phyloP scores from a whole-genome alignment of 2,113 vertebrate genomes.

The Nycticebus coucang region DNA sequence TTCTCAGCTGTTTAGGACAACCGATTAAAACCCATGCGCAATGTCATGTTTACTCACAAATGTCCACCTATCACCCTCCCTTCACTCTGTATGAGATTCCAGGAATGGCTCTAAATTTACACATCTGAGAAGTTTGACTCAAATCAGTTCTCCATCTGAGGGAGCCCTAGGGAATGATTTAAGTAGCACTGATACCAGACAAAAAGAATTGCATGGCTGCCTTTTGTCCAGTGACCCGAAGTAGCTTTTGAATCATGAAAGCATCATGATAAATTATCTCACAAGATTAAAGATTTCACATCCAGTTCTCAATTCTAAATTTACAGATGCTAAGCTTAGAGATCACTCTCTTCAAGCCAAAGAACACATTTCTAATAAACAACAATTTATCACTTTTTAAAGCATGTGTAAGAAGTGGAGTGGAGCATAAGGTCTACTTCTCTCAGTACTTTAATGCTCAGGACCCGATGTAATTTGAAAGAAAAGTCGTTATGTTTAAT shows the following conservation, averaged over 20 bases:
- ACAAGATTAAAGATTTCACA: constrained; percentile 48
- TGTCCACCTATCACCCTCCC: neutral
- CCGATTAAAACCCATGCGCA: neutral
- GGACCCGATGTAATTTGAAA: neutral
- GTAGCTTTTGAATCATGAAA: constrained; percentile 60
- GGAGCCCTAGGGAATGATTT: neutral
- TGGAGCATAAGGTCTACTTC: constrained; percentile 59
- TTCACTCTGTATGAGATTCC: neutral
- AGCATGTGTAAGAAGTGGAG: constrained; percentile 37
- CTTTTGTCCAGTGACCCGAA: neutral
- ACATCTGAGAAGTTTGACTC: neutral
- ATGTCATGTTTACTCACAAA: neutral
- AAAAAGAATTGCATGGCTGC: neutral
- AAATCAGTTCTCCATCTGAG: neutral
- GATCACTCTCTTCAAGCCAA: constrained; percentile 69
- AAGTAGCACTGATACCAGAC: neutral
- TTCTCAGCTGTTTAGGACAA: neutral
- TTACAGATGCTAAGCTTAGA: constrained; percentile 53
- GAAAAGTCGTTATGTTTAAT: neutral
- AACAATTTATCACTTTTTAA: constrained; percentile 64
- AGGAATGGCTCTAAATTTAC: neutral
- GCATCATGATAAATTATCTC: constrained; percentile 69
- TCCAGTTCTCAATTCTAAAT: constrained; percentile 63
- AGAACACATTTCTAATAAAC: constrained; percentile 57
- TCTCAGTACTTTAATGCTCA: constrained; percentile 35